Evolutionary conservation across 2,888 invertebrate genomes (phyloP), one percentile per base, ranked within the genome.

Genomic region (Frankliniella intonsa): DNA sequence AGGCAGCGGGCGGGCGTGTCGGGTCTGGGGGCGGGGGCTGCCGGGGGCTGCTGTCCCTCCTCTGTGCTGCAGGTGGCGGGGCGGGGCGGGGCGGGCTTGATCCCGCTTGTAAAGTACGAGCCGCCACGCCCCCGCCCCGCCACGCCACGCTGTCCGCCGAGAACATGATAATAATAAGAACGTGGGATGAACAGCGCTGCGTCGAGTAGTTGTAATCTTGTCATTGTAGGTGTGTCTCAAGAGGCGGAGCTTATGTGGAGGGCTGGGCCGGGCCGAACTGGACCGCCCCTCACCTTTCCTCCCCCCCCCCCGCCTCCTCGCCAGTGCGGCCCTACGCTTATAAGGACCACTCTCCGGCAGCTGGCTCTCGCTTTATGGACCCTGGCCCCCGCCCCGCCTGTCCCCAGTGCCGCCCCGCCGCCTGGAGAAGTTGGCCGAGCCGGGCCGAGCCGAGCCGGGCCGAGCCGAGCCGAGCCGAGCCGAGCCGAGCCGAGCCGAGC

Each of bases 311-410:
- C 8, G 17, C 62, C 62, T 3, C 17, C 62, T 38, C 38, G 62
- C 62, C 62, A 1, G 62, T 62, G 62, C n/a, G 62, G 11, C 62
- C n/a, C 62, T n/a, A 7, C 62, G 62, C 69, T 76, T 76, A 76
- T 76, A 76, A 76, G 69, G 69, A 76, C 69, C 69, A 76, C 69
- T 76, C 69, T 76, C 69, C 69, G 25, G 69, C 69, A 76, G 69
- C 69, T 76, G 69, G 69, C 69, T 76, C 69, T 25, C 69, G 69
- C 69, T 25, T 76, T 76, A 76, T 76, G 69, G 69, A 76, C 69
- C 69, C 25, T 12, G 69, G 69, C 69, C 69, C 11, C 69, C 69
- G 12, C 12, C 69, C n/a, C 22, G 1, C 22, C 22, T 38, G 12
- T 12, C 25, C 25, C 22, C 25, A 76, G 69, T 25, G 25, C 22